Base-by-base conservation (phyloP, 2,888 invertebrate species). In the Drosophila sordidula region DNA sequence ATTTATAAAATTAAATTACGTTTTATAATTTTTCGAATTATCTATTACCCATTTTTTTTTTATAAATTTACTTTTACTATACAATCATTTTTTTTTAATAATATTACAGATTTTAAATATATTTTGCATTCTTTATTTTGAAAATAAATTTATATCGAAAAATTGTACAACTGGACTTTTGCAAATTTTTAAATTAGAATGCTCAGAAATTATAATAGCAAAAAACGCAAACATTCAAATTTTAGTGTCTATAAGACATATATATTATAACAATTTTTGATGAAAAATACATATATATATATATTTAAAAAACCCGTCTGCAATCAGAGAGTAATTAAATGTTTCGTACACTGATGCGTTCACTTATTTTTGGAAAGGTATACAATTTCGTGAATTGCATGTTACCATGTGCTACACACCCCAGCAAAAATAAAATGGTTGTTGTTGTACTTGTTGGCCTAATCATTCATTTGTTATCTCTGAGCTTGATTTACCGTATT, bases 381-480 rank as follows among this genome's bases (percentile, higher is more conserved):
- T 26, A 25, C 6, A 11, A 50, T 46, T 50, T 61, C 22, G 47
- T 25, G 42, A 38, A 69, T 68, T 52, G 68, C 46, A 50, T 47
- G 22, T 42, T 32, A 47, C 11, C 47, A 46, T 59, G 39, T 54
- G 38, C 39, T 29, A 29, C 29, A 29, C 9, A 11, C 14, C 9
- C 26, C 18, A 18, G 4, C 34, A 34, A 18, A 18, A 39, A 68
- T 39, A 57, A 50, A 56, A 25, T 25, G 9, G 34, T 34, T 34
- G 29, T 45, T 29, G 32, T 22, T 66, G 12, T 47, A 59, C 34
- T 29, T 57, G 50, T 41, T 68, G 55, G 14, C 55, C 56, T 38
- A 64, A 73, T 74, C 63, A 64, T 45, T 61, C 52, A 56, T 57
- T 42, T 29, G 64, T 56, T 71, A 76, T 75, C 65, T 71, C 6